phyloP scores from a whole-genome alignment of 2,113 vertebrate genomes.

The Saguinus midas region DNA sequence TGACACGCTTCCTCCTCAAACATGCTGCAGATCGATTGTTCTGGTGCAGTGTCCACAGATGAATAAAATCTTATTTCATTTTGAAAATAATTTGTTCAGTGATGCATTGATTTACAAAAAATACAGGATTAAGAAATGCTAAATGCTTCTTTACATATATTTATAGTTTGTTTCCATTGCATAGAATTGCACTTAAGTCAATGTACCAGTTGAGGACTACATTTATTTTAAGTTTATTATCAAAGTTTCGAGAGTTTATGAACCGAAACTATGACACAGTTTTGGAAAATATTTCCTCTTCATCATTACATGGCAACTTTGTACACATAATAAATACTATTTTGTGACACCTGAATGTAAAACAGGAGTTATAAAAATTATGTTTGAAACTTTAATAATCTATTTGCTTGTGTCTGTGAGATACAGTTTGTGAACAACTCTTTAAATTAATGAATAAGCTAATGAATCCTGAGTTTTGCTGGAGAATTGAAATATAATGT shows the following conservation, averaged over 20 bases:
- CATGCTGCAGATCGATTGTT: background rate
- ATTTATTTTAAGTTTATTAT: conserved; percentile 6
- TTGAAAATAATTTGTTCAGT: background rate
- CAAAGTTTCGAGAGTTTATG: background rate
- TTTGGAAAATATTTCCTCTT: background rate
- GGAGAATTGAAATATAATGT: background rate
- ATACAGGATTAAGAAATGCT: background rate
- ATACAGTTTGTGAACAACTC: background rate
- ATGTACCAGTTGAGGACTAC: background rate
- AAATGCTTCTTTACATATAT: background rate
- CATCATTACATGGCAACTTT: background rate
- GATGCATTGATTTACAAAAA: background rate
- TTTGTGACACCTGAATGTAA: background rate
- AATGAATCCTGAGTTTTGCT: background rate
- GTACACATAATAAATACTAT: background rate
- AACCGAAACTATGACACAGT: background rate
- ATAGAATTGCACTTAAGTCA: background rate
- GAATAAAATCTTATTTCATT: background rate
- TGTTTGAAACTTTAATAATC: background rate
- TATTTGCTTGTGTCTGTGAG: background rate
- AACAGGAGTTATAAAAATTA: background rate
- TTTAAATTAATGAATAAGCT: background rate
- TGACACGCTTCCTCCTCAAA: background rate
- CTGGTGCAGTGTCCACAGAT: no score
- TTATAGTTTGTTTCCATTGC: background rate